Evolutionary conservation across 2,113 vertebrate genomes (phyloP), one percentile per base, ranked within the genome.

Genomic region (Mixornis gularis): DNA sequence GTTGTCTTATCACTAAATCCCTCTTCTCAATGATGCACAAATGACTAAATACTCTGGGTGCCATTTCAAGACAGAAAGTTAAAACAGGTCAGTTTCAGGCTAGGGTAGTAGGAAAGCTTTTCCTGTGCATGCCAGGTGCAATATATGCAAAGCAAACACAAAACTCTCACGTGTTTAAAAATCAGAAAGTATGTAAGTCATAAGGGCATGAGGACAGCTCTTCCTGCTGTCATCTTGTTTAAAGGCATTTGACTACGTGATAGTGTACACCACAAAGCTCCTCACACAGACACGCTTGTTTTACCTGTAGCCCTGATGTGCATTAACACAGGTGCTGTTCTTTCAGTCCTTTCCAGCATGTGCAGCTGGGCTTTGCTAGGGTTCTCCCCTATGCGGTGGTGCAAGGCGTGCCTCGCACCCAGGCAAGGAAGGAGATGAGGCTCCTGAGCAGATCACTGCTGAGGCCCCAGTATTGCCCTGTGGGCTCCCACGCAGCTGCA

Each of bases 1-100:
- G 94, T 93, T 95, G 95, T 96, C 95, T 96, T 96, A 89, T 52
- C 94, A 87, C 94, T 96, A 97, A 97, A 98, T 97, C 93, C 95
- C 90, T 95, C 91, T 95, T 96, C 97, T 96, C 90, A 92, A 24
- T 90, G 90, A 95, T 93, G 95, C 94, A 97, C 96, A 96, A 96
- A 97, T 96, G 92, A 96, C 94, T 94, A 95, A 97, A 85, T 97
- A 95, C 85, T 96, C 95, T 72, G 92, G 74, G 44, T 64, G 88
- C 80, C 90, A 85, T 81, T 94, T 93, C 77, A 96, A 96, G 93
- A 87, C 92, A 87, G 68, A 93, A 93, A 83, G 70, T 80, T 97
- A 92, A 96, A 97, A 89, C 30, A 29, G 89, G 91, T 96, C 84
- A 92, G 89, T 87, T 62, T 60, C 72, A 73, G 81, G 66, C 94